Evolutionary conservation across 2,113 vertebrate species (phyloP).

Genomic region (Sardina pilchardus): DNA sequence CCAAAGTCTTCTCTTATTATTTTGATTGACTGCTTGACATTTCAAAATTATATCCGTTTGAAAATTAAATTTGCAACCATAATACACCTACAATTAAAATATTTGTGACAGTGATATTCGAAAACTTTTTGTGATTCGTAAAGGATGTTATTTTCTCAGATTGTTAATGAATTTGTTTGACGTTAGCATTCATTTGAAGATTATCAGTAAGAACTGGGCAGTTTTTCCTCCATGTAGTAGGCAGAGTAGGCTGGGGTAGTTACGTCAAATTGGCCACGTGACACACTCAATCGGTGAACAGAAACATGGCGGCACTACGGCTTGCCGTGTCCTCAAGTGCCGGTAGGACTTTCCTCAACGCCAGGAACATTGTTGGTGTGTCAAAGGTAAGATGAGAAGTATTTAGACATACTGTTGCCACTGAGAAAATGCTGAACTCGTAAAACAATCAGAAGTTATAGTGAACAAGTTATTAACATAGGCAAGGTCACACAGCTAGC

Average conservation of each 20-base stretch:
- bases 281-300: neutral
- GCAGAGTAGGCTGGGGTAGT: neutral
- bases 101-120: no score
- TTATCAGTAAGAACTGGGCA: no score
- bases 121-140: no score
- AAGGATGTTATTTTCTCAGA: no score
- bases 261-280: neutral
- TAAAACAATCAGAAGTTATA: neutral
- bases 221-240: no score
- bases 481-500: slow-evolving; percentile 2
- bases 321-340: slow-evolving; percentile 13
- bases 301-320: slow-evolving; percentile 34
- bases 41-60: neutral
- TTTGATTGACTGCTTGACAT: neutral
- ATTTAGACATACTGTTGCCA: neutral
- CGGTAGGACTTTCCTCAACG: slow-evolving; percentile 29
- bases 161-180: no score
- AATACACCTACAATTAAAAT: no score
- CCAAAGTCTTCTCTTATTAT: neutral
- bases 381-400: slow-evolving; percentile 21
- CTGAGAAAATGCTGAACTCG: neutral
- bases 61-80: no score
- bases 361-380: slow-evolving; percentile 17
- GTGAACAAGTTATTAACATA: neutral
- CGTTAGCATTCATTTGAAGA: no score